Percentiles rank a stretch among this genome's conserved stretches.
phyloP scores from a whole-genome alignment of 2,888 invertebrate species.

The Cheilosia scutellata region DNA sequence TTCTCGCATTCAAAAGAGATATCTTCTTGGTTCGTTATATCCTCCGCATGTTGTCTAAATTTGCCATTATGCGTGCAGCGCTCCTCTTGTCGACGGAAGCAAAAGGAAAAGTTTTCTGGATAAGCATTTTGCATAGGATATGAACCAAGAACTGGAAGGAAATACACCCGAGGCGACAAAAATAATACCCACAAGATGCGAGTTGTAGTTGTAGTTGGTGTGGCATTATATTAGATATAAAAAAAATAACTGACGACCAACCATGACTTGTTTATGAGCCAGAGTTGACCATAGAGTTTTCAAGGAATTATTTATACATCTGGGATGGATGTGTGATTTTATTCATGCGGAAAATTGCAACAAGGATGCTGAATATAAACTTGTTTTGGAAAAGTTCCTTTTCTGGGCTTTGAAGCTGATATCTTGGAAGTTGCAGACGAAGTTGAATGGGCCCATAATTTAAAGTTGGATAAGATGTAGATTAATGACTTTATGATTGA shows the following conservation, averaged over 20 bases:
- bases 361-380: slow-evolving; percentile 37
- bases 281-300: slow-evolving; percentile 45
- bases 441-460: not conserved
- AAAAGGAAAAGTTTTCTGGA: slow-evolving; percentile 19
- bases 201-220: slow-evolving; percentile 8
- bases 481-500: slow-evolving; percentile 27
- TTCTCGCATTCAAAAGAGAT: not conserved
- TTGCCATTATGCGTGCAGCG: slow-evolving; percentile 2
- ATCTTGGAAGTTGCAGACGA: slow-evolving; percentile 3
- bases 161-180: slow-evolving; percentile 19
- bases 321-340: slow-evolving; percentile 49
- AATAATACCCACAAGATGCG: slow-evolving; percentile 29
- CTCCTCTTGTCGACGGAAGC: slow-evolving; percentile 25
- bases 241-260: slow-evolving; percentile 26
- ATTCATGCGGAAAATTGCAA: slow-evolving; percentile 66
- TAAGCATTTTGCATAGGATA: slow-evolving; percentile 58
- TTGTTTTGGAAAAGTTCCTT: slow-evolving; percentile 11
- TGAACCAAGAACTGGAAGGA: slow-evolving; percentile 32
- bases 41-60: not conserved
- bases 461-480: slow-evolving; percentile 4
- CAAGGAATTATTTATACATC: slow-evolving; percentile 56
- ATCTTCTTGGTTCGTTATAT: not conserved
- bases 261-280: slow-evolving; percentile 47
- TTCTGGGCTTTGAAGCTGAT: not conserved
- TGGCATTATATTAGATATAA: slow-evolving; percentile 16